Base-by-base conservation (phyloP, 2,797 vertebrate genomes). In the Emys orbicularis region DNA sequence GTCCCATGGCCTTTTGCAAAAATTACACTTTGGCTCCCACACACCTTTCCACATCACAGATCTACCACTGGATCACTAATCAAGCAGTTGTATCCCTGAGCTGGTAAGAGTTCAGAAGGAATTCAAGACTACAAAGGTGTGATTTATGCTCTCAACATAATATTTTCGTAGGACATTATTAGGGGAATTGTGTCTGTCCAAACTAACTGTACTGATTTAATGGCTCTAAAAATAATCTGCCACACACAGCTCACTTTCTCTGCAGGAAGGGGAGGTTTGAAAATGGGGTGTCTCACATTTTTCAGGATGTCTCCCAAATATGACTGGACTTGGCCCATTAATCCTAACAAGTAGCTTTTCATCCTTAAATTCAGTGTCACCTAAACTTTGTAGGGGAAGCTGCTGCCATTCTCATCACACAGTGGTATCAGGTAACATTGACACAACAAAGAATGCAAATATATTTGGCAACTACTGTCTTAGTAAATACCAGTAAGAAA, bases 401-500 rank as follows among this genome's bases (percentile, higher is more conserved):
- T 1, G 61, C 6, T 16, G 53, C 41, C 12, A 11, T 21, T 84
- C 37, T 79, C 89, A 25, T 18, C 85, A 50, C 18, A 84, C 3
- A 77, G 87, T 31, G 88, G 83, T 41, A 90, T 92, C 47, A 83
- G 5, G 12, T 53, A 95, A 93, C n/a, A 12, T 5, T 16, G 88
- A 89, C 79, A 91, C 80, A 50, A 93, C 82, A 74, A 90, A 95
- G 80, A 85, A 86, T 1, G 0, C 81, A 88, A 80, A 92, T 61
- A 85, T 25, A 34, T 0, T 13, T 50, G 65, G 91, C 87, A 91
- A 79, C 34, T 41, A 47, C 56, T 61, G 76, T 86, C 94, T 96
- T 77, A 83, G 87, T n/a, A 31, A 4, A 94, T 80, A 80, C 82
- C 87, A 81, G n/a, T n/a, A 92, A 95, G 93, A 97, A 89, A 89